Evolutionary conservation across 2,888 invertebrate genomes (phyloP).

Genomic region (Imbricaverruca yamaguchii): DNA sequence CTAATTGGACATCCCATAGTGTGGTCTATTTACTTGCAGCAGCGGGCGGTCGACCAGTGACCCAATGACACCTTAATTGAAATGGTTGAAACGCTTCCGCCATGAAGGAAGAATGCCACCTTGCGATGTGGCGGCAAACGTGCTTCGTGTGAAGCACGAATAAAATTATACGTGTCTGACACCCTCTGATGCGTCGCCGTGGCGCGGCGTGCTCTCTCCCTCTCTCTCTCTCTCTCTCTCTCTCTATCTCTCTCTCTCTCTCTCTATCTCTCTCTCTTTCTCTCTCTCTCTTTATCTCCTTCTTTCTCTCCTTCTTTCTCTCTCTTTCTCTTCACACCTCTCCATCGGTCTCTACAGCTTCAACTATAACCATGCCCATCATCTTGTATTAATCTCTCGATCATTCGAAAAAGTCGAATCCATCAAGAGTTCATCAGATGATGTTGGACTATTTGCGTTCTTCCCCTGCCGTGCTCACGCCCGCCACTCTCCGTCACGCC

Average conservation of each 20-base stretch:
- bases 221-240: slow-evolving; percentile 11
- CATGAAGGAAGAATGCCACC: background rate
- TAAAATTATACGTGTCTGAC: background rate
- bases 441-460: no score
- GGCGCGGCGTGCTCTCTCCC: background rate
- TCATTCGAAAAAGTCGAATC: no score
- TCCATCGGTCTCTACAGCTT: no score
- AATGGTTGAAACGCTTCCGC: background rate
- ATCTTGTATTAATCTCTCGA: no score
- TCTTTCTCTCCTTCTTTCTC: slow-evolving; percentile 7
- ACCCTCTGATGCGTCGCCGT: background rate
- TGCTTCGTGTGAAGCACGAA: background rate
- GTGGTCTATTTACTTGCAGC: background rate
- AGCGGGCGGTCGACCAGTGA: background rate
- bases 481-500: no score
- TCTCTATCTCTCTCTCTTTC: background rate
- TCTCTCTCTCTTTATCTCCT: background rate
- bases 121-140: background rate
- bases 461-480: no score
- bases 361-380: no score
- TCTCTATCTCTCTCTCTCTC: slow-evolving; percentile 4
- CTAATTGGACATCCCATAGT: background rate
- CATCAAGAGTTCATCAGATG: no score
- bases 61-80: background rate
- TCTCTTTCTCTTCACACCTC: background rate